phyloP scores from a whole-genome alignment of 2,888 invertebrate species.

The Drosophila dives region DNA sequence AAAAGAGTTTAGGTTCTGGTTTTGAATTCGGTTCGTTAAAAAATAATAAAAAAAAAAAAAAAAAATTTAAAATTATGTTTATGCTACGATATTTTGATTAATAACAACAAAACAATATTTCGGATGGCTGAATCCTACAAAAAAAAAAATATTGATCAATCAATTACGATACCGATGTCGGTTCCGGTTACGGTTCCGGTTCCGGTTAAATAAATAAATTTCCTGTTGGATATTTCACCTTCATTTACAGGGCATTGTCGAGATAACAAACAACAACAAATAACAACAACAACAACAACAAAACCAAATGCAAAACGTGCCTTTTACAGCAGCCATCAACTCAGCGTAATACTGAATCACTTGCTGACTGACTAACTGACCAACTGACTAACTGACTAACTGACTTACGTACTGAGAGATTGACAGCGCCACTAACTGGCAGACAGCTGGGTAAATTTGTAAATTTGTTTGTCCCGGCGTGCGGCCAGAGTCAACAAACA shows the following conservation, averaged over 20 bases:
- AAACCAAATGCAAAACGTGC: slow-evolving; percentile 61
- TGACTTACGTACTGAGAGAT: slow-evolving; percentile 1
- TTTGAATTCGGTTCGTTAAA: background rate
- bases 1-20: background rate
- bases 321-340: slow-evolving; percentile 62
- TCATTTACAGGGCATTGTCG: background rate
- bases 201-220: background rate
- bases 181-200: background rate
- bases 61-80: background rate
- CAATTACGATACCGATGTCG: background rate
- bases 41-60: background rate
- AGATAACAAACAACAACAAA: background rate
- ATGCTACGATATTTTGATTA: background rate
- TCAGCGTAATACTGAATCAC: slow-evolving; percentile 24
- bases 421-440: background rate
- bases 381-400: background rate
- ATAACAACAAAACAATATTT: background rate
- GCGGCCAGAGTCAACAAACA: slow-evolving; percentile 64
- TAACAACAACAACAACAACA: background rate
- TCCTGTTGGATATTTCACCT: background rate
- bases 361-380: slow-evolving; percentile 11
- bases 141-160: background rate
- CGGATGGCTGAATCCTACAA: background rate
- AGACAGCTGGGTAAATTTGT: slow-evolving; percentile 32
- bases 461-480: slow-evolving; percentile 65